Evolutionary conservation across 2,888 invertebrate species (phyloP).

Genomic region (Pemphredon lugubris): DNA sequence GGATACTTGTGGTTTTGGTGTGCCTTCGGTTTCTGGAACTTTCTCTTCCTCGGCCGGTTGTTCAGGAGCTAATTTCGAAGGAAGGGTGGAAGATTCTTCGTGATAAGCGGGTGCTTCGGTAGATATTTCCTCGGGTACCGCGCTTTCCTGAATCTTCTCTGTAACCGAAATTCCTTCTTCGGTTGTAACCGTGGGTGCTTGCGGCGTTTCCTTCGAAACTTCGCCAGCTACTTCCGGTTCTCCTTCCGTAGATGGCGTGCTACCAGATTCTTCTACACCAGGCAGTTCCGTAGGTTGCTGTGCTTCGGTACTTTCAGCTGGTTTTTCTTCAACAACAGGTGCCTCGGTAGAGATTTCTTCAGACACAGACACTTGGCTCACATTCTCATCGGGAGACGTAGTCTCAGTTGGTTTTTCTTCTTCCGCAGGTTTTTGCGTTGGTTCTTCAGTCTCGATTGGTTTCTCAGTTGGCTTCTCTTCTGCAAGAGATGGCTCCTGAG

Average conservation of each 20-base stretch:
- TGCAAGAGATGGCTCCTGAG: slow-evolving; percentile 48
- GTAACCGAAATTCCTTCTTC: neutral
- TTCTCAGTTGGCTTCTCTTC: slow-evolving; percentile 51
- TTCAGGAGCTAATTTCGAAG: slow-evolving; percentile 25
- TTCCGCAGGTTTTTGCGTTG: slow-evolving; percentile 20
- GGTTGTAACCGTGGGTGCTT: neutral
- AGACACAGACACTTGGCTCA: neutral
- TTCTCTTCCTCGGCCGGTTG: slow-evolving; percentile 30
- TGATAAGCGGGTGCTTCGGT: slow-evolving; percentile 30
- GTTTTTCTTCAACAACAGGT: slow-evolving; percentile 43
- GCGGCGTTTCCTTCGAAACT: slow-evolving; percentile 21
- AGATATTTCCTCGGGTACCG: slow-evolving; percentile 29
- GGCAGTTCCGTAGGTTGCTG: slow-evolving; percentile 35
- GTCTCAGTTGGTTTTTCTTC: slow-evolving; percentile 38
- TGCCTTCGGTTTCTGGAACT: slow-evolving; percentile 31
- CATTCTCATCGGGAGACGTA: slow-evolving; percentile 16
- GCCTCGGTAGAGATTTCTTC: slow-evolving; percentile 18
- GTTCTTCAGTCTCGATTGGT: slow-evolving; percentile 22
- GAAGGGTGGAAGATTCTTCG: slow-evolving; percentile 36
- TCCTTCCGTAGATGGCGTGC: slow-evolving; percentile 27
- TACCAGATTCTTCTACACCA: slow-evolving; percentile 27
- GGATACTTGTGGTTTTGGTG: slow-evolving; percentile 31
- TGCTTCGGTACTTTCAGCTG: slow-evolving; percentile 32
- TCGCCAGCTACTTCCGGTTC: slow-evolving; percentile 38
- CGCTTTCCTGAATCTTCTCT: slow-evolving; percentile 11